phyloP scores from a whole-genome alignment of 2,888 invertebrate species.

The Nephrotoma guestfalica region DNA sequence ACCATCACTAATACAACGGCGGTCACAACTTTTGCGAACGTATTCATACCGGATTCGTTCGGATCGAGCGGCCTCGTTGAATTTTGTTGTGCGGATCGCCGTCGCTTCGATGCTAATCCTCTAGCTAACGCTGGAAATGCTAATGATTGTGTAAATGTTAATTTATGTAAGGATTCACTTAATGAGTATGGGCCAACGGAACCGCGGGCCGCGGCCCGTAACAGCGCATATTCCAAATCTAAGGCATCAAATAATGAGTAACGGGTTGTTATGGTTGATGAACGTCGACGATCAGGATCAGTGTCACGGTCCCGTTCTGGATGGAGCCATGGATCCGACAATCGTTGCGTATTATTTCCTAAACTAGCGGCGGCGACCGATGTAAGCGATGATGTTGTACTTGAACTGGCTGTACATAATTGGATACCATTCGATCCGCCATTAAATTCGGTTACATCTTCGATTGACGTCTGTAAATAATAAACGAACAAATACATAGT shows the following conservation, averaged over 20 bases:
- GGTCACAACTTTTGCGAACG: slow-evolving; percentile 55
- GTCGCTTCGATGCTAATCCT: slow-evolving; percentile 47
- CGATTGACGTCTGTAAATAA: slow-evolving; percentile 23
- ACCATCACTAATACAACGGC: slow-evolving; percentile 52
- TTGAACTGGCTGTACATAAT: slow-evolving; percentile 36
- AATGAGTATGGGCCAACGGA: slow-evolving; percentile 57
- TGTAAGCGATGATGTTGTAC: slow-evolving; percentile 43
- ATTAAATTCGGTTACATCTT: slow-evolving; percentile 34
- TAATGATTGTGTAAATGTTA: slow-evolving; percentile 57
- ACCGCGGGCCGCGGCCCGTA: slow-evolving; percentile 52
- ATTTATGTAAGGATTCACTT: slow-evolving; percentile 54
- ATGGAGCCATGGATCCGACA: slow-evolving; percentile 33
- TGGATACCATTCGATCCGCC: slow-evolving; percentile 20
- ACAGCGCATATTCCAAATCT: slow-evolving; percentile 52
- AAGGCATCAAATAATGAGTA: slow-evolving; percentile 57
- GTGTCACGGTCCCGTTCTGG: slow-evolving; percentile 22
- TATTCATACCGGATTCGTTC: slow-evolving; percentile 49
- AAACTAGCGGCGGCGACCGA: slow-evolving; percentile 33
- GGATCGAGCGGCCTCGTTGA: slow-evolving; percentile 42
- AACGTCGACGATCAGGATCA: slow-evolving; percentile 36
- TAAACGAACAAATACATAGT: not conserved
- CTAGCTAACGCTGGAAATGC: slow-evolving; percentile 58
- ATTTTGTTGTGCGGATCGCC: slow-evolving; percentile 37
- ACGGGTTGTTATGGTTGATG: slow-evolving; percentile 44
- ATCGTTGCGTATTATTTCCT: slow-evolving; percentile 25